These are phyloP conservation scores for Origma solitaria DNA, from an alignment of 2,113 vertebrate genomes.

Conservation along the genomic window DNA sequence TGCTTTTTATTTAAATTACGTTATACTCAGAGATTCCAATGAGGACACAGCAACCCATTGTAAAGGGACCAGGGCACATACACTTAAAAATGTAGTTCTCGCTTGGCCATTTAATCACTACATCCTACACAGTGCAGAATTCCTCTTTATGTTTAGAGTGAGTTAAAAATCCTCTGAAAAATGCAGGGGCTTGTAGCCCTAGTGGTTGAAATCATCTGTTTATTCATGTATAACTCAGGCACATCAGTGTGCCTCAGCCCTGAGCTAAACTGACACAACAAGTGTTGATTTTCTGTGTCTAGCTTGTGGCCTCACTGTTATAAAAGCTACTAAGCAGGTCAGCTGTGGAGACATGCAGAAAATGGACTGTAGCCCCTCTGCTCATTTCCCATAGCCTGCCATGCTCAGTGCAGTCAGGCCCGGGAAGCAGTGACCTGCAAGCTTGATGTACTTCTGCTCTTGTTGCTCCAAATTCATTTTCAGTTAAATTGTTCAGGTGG, in stretches of 20 bases:
- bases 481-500: conserved; percentile 12
- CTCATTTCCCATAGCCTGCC: not conserved
- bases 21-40: not conserved
- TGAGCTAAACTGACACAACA: conserved; percentile 52
- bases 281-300: conserved; percentile 50
- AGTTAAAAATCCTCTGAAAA: conserved; percentile 46
- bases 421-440: conserved; percentile 7
- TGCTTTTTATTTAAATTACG: not conserved
- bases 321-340: conserved; percentile 48
- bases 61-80: not conserved
- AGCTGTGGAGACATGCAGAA: conserved; percentile 24
- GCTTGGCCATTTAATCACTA: not conserved
- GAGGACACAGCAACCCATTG: not conserved
- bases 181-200: conserved; percentile 3
- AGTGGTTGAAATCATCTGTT: conserved; percentile 38
- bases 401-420: not conserved
- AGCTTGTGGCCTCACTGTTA: conserved; percentile 29
- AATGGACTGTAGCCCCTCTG: conserved; percentile 24
- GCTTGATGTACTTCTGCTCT: not conserved
- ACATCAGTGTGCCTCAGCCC: conserved; percentile 36
- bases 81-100: not conserved
- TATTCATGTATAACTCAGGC: conserved; percentile 52
- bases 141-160: not conserved
- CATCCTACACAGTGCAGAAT: not conserved
- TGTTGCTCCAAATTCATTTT: conserved; percentile 16